Conservation (phyloP, 2,888 invertebrate species). For the Oscheius sp. region DNA sequence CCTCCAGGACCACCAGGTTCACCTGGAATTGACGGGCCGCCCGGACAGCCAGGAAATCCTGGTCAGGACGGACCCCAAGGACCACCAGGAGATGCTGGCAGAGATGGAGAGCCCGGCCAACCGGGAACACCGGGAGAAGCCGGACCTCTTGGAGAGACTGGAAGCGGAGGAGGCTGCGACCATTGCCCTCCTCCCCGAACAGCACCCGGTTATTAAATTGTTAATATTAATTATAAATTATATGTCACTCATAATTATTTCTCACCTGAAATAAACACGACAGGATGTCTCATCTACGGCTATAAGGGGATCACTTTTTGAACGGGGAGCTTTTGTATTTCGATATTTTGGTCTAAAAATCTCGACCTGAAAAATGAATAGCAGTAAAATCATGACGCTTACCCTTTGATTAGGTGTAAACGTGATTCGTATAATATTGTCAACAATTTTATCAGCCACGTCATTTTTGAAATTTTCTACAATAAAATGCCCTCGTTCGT, state of each 20-base stretch:
- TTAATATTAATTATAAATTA: neutral
- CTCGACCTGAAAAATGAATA: neutral
- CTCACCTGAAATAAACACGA: neutral
- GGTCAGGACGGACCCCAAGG: slow-evolving; percentile 58
- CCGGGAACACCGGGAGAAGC: slow-evolving; percentile 51
- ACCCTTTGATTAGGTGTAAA: neutral
- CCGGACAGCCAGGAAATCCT: slow-evolving; percentile 53
- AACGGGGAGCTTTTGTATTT: neutral
- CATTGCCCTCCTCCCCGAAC: slow-evolving; percentile 58
- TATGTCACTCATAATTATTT: neutral
- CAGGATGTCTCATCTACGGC: neutral
- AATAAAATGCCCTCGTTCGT: neutral
- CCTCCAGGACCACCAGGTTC: slow-evolving; percentile 56
- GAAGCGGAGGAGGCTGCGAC: slow-evolving; percentile 56
- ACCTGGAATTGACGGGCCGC: slow-evolving; percentile 52
- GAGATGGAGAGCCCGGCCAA: slow-evolving; percentile 54
- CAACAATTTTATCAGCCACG: neutral
- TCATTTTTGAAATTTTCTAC: neutral
- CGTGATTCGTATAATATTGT: neutral
- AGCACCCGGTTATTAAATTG: slow-evolving; percentile 51
- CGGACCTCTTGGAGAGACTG: slow-evolving; percentile 53
- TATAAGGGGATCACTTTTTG: neutral
- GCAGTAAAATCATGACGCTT: neutral
- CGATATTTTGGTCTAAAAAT: neutral
- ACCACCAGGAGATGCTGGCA: slow-evolving; percentile 48